Evolutionary conservation across 2,113 vertebrate genomes (phyloP).

Genomic region (Larimichthys polyactis): DNA sequence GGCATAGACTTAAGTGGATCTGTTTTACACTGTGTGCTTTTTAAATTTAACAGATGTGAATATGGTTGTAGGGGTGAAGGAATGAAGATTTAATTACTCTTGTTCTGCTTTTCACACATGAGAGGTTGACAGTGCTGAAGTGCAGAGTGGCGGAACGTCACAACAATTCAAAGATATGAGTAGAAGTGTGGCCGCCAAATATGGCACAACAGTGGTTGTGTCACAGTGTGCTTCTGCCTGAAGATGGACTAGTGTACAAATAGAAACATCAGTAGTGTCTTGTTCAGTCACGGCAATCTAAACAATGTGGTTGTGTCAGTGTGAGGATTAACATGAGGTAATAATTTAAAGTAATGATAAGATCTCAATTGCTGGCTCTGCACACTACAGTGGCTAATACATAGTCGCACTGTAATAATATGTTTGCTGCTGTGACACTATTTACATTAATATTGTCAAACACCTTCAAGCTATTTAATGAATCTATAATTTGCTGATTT

Average conservation of each 20-base stretch:
- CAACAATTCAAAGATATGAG: conserved; percentile 46
- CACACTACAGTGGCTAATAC: background rate
- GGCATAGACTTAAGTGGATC: conserved; percentile 62
- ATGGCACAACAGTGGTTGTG: conserved; percentile 10
- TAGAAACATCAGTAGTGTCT: conserved; percentile 3
- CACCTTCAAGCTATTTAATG: conserved; percentile 38
- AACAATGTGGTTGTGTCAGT: conserved; percentile 7
- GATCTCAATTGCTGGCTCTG: background rate
- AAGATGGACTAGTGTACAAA: conserved; percentile 7
- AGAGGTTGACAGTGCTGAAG: conserved; percentile 40
- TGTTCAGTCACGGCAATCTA: conserved; percentile 3
- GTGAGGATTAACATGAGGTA: conserved; percentile 1
- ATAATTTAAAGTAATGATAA: background rate
- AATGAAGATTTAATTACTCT: conserved; percentile 78
- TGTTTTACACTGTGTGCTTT: conserved; percentile 69
- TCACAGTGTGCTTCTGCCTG: background rate
- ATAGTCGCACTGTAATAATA: background rate
- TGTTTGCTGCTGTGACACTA: conserved; percentile 17
- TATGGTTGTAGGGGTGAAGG: conserved; percentile 51
- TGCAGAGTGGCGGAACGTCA: conserved; percentile 55
- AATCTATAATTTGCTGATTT: conserved; percentile 61
- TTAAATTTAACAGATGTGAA: conserved; percentile 66
- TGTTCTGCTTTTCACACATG: conserved; percentile 74
- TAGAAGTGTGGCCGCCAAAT: conserved; percentile 37
- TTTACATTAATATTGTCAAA: conserved; percentile 29